Evolutionary conservation across 2,888 invertebrate species (phyloP), one percentile per base, ranked within the genome.

Genomic region (Alsophila aescularia): DNA sequence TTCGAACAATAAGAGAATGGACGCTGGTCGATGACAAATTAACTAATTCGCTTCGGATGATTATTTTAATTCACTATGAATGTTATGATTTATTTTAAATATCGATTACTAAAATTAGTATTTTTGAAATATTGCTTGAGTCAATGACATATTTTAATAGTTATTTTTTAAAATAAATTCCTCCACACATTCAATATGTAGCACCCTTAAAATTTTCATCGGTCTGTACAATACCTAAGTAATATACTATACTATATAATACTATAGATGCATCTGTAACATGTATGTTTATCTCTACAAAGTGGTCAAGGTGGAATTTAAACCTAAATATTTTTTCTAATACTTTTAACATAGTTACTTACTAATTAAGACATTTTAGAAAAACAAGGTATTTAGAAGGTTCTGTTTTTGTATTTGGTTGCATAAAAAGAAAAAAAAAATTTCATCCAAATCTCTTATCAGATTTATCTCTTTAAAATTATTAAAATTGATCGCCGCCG

Each of bases 1-100:
- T 63, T 60, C 61, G 71, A 76, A 86, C 79, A 83, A 83, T 75
- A 70, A 67, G 63, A 64, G 64, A 66, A 69, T 67, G 70, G 63
- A 65, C 70, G 68, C 12, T 14, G 66, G 70, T 51, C 53, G 73
- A 85, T 88, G 90, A 90, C 90, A 90, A 89, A 90, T 90, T 87
- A 72, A 79, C 77, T 79, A 83, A 89, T 89, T 87, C 83, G 82
- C 69, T 67, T 76, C 76, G 80, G 73, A 76, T 76, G 75, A 84
- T 84, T 82, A 85, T 83, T 81, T 79, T 87, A 88, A 88, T 88
- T 87, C 83, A 81, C 70, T 75, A 60, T 42, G 60, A 69, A 64
- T 58, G 61, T 68, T 64, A 72, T 73, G 70, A 77, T 64, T 73
- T 66, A 63, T 60, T 49, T 34, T 10, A 14, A 43, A 15, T 48